Conservation (phyloP, 1,140 invertebrate species). For the Lethrus apterus region DNA sequence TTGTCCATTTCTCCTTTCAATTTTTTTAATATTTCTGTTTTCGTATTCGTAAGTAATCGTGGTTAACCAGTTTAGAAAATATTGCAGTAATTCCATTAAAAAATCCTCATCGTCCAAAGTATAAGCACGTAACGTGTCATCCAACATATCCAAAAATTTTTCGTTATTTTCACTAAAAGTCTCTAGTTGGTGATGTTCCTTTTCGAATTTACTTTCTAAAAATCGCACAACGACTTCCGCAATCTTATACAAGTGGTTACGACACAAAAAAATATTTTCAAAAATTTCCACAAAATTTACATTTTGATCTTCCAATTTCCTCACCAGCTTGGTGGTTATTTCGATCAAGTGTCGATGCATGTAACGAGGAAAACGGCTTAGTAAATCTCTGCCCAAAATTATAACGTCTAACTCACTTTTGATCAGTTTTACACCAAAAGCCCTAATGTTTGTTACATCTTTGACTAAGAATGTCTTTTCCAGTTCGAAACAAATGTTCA, state of each 20-base stretch:
- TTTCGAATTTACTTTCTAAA: slow-evolving; percentile 7
- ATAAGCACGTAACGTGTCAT: no score
- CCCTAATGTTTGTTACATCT: no score
- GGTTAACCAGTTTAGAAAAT: slow-evolving; percentile 11
- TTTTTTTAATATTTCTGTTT: neutral
- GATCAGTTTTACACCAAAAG: no score
- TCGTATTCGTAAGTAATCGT: slow-evolving; percentile 10
- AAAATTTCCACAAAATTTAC: neutral
- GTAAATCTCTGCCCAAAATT: slow-evolving; percentile 3
- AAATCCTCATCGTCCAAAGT: no score
- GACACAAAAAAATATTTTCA: slow-evolving; percentile 3
- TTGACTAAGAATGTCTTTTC: no score
- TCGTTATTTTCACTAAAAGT: neutral
- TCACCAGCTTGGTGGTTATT: neutral
- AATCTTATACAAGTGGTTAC: slow-evolving; percentile 1
- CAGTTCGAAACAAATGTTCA: no score
- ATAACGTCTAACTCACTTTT: no score
- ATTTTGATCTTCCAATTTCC: neutral
- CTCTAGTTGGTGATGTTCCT: neutral
- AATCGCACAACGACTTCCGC: neutral
- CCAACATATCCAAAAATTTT: slow-evolving; percentile 4
- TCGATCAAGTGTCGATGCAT: neutral
- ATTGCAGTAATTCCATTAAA: slow-evolving; percentile 5
- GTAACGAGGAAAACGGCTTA: neutral
- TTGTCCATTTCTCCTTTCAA: slow-evolving; percentile 1